These are phyloP conservation scores for Saccopteryx leptura DNA, from an alignment of 2,113 vertebrate genomes.

Conservation along the genomic window DNA sequence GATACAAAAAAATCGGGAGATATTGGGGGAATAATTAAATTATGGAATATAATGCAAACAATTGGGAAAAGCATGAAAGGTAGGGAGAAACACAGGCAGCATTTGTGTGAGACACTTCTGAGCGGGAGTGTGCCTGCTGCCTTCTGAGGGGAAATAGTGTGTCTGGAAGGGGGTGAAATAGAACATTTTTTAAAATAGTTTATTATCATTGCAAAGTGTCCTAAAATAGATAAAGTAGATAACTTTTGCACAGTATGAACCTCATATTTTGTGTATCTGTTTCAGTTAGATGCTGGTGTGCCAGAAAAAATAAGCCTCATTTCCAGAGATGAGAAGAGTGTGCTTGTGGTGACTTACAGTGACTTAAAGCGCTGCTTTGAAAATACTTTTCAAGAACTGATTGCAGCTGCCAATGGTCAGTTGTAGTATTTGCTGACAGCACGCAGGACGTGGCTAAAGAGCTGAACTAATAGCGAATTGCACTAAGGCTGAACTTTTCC, in stretches of 20 bases:
- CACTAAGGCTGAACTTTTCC: constrained; percentile 94
- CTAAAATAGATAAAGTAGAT: background rate
- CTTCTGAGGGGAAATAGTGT: background rate
- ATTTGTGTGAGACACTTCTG: background rate
- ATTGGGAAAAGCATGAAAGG: background rate
- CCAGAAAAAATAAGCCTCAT: constrained; percentile 99
- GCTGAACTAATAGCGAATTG: constrained; percentile 93
- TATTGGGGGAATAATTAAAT: background rate
- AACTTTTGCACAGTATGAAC: constrained; percentile 77
- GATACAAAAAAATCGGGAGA: no score
- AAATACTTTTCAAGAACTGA: constrained; percentile 99
- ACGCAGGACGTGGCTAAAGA: constrained; percentile 89
- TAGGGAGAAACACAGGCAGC: background rate
- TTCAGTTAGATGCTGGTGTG: constrained; percentile 98
- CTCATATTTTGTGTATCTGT: constrained; percentile 84
- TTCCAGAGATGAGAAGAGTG: constrained; percentile 99
- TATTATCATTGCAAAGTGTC: background rate
- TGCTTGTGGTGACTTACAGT: constrained; percentile 99
- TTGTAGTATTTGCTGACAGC: constrained; percentile 95
- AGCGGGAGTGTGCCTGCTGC: background rate
- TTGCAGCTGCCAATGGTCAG: constrained; percentile 95
- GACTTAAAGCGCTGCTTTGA: constrained; percentile 99
- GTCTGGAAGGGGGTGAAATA: background rate
- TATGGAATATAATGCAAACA: background rate
- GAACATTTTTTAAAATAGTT: background rate